Percentiles rank a stretch among this genome's conserved stretches.
phyloP scores from a whole-genome alignment of 2,113 vertebrate species.

The Grammomys surdaster region DNA sequence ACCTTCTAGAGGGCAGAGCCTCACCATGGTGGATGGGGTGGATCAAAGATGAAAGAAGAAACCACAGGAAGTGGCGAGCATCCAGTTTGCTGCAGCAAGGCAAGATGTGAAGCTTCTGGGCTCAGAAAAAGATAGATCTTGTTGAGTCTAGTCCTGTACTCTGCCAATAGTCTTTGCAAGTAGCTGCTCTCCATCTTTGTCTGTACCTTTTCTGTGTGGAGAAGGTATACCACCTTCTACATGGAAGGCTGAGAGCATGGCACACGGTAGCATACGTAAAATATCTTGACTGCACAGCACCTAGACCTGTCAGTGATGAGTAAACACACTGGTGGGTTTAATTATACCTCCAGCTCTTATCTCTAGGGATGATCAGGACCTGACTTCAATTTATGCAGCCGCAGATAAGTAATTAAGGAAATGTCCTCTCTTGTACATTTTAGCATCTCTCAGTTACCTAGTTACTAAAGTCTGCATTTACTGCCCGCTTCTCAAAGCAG shows the following conservation, averaged over 20 bases:
- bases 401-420: not conserved
- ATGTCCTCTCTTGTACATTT: not conserved
- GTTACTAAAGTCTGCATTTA: not conserved
- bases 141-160: not conserved
- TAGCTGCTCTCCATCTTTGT: not conserved
- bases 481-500: not conserved
- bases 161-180: not conserved
- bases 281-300: not conserved
- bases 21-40: not conserved
- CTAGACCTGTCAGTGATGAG: not conserved
- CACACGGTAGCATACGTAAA: accelerated
- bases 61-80: not conserved
- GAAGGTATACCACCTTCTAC: not conserved
- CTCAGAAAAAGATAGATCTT: not conserved
- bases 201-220: not conserved
- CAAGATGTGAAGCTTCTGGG: not conserved
- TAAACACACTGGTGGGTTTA: not conserved
- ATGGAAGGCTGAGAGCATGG: not conserved
- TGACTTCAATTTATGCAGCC: not conserved
- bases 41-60: not conserved
- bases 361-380: not conserved
- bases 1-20: not conserved
- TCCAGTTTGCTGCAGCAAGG: not conserved
- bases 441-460: not conserved
- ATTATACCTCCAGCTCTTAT: not conserved